A percentile compares a stretch with the other conserved stretches of the same genome.
Conservation (phyloP, 2,113 vertebrate genomes). For the Otocyon megalotis region DNA sequence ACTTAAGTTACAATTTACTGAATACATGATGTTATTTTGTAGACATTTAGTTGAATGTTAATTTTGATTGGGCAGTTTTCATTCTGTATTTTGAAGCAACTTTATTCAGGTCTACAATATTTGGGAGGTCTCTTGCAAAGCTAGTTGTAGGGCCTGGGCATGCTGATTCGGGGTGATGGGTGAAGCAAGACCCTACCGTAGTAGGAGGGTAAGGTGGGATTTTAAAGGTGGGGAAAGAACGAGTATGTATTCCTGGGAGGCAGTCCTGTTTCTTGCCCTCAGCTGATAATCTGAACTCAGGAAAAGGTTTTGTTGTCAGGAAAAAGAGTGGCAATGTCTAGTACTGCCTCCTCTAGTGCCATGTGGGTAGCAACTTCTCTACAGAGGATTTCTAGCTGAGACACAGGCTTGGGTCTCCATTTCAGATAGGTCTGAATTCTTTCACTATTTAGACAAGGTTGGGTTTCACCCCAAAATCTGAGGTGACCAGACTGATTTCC, state of each 20-base stretch:
- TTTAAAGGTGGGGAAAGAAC: not conserved
- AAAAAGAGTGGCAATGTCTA: not conserved
- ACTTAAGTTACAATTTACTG: not conserved
- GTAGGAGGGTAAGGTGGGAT: not conserved
- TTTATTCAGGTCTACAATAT: not conserved
- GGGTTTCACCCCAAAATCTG: not conserved
- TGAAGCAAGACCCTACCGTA: not conserved
- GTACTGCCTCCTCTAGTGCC: not conserved
- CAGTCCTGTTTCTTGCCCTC: not conserved
- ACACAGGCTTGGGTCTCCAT: not conserved
- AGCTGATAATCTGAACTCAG: not conserved
- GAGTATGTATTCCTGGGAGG: not conserved
- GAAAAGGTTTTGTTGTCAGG: not conserved
- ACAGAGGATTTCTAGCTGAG: not conserved
- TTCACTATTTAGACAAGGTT: not conserved
- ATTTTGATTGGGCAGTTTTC: conserved; percentile 22
- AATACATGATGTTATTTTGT: not conserved
- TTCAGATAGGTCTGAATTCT: not conserved
- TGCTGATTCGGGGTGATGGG: not conserved
- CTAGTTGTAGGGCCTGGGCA: not conserved
- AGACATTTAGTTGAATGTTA: not conserved
- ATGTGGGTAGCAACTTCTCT: not conserved
- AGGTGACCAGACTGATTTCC: not conserved
- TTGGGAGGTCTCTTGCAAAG: not conserved
- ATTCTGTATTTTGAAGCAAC: conserved; percentile 38